Evolutionary conservation across 2,888 invertebrate genomes (phyloP).

Genomic region (Lithodes maja): DNA sequence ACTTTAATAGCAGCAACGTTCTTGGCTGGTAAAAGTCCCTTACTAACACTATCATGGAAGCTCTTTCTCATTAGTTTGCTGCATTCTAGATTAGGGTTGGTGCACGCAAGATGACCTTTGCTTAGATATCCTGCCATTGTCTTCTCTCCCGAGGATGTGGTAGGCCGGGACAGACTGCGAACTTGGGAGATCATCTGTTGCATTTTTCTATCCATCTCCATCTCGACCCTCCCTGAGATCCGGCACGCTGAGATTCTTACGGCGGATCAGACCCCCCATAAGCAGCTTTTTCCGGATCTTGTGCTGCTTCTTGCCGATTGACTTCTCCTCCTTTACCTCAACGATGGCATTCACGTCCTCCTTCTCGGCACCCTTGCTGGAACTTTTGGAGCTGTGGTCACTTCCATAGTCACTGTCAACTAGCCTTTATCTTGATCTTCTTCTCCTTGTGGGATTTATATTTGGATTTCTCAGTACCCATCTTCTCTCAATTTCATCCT

Average conservation of each 20-base stretch:
- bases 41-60: slow-evolving; percentile 87
- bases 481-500: slow-evolving; percentile 85
- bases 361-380: slow-evolving; percentile 56
- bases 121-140: slow-evolving; percentile 85
- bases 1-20: slow-evolving; percentile 89
- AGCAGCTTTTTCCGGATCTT: slow-evolving; percentile 89
- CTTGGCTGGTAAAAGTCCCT: slow-evolving; percentile 75
- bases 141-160: slow-evolving; percentile 76
- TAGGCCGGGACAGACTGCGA: slow-evolving; percentile 74
- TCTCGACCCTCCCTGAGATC: slow-evolving; percentile 87
- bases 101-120: slow-evolving; percentile 89
- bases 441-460: slow-evolving; percentile 74
- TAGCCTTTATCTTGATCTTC: slow-evolving; percentile 73
- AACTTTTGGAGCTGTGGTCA: slow-evolving; percentile 69
- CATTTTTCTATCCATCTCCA: slow-evolving; percentile 73
- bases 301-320: slow-evolving; percentile 86
- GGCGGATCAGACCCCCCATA: slow-evolving; percentile 91
- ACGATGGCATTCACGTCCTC: slow-evolving; percentile 64
- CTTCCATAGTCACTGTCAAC: slow-evolving; percentile 72
- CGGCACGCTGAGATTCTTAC: slow-evolving; percentile 94
- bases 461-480: slow-evolving; percentile 80
- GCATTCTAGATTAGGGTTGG: slow-evolving; percentile 88
- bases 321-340: slow-evolving; percentile 69
- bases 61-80: slow-evolving; percentile 92
- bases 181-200: slow-evolving; percentile 75